Conservation (phyloP, 2,888 invertebrate species). For the Tortricodes alternella region DNA sequence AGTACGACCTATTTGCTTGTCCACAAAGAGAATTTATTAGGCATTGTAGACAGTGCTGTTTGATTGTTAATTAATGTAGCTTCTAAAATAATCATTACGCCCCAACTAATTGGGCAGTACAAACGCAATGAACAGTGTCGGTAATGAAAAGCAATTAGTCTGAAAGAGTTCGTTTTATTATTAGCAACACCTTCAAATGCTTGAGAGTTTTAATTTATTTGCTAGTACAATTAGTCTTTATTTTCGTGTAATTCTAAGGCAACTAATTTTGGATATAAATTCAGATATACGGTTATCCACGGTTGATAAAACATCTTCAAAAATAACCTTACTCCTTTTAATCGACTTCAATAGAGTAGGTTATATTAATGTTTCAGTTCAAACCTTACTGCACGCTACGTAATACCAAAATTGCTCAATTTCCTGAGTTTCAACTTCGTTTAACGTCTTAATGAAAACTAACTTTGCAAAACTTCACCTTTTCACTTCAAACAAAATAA, state of each 20-base stretch:
- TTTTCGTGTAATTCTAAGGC: no score
- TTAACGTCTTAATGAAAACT: conserved; percentile 71
- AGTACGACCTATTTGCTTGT: conserved; percentile 31
- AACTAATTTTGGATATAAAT: no score
- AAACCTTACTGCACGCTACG: conserved; percentile 44
- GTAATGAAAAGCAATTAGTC: conserved; percentile 12
- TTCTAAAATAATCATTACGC: conserved; percentile 18
- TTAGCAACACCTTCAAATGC: no score
- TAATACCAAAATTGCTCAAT: conserved; percentile 70
- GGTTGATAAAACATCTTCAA: no score
- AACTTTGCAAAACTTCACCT: conserved; percentile 62
- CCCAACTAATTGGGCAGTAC: conserved; percentile 18
- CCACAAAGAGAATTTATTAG: conserved; percentile 37
- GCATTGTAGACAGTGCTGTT: conserved; percentile 17
- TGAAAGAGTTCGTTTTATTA: background rate
- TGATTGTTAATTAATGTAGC: conserved; percentile 29
- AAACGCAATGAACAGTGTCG: conserved; percentile 9
- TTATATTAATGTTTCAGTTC: conserved; percentile 6
- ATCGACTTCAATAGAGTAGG: background rate
- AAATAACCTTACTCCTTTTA: background rate
- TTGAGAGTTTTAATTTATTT: no score
- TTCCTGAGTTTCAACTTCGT: conserved; percentile 66
- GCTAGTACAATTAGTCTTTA: no score
- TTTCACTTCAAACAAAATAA: conserved; percentile 60
- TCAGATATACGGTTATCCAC: no score